Base-by-base conservation (phyloP, 1,140 invertebrate genomes). In the Anadara kagoshimensis region DNA sequence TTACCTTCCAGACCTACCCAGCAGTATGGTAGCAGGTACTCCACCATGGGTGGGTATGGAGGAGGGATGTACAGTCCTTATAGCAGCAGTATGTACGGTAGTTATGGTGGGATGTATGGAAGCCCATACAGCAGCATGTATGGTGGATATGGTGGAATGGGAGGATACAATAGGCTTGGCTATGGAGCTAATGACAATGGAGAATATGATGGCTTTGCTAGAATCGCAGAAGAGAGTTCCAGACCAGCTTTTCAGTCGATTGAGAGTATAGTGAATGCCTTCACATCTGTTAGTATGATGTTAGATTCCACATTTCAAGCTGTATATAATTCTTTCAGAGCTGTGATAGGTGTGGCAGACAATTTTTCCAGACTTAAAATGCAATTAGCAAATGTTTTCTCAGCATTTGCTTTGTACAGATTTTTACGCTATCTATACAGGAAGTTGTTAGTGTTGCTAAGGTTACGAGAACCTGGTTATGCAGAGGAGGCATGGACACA, bases 231-330 rank as follows among this genome's bases (percentile, higher is more conserved):
- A 91, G 96, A 98, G 82, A 96, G 93, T 82, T 95, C 96, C 0
- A 91, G 96, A 64, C 93, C 94, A 65, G 95, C 97, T 20, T 99
- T 99, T 90, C 94, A 97, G 82, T 97, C 95, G 18, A 96, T 99
- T 79, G 96, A 98, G 90, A 94, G 95, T 70, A 91, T 99, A 70
- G 95, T 99, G 0, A 92, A 94, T 63, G 95, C 97, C 22, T 95
- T 98, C 85, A 94, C 94, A 29, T 97, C 97, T 58, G 93, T 99
- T 12, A 95, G 96, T 26, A 96, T 97, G 92, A 98, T 99, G 95
- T 89, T 99, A 43, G 97, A 98, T 84, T 98, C 96, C 18, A 98
- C 97, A 72, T 98, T 97, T 87, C 94, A 95, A 89, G 97, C 97
- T 22, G 92, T 99, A 80, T 95, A 97, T 16, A 97, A 94, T 88